Base-by-base conservation (phyloP, 37 sponge, comb jelly and placozoan species). In the Haliclona indistincta region DNA sequence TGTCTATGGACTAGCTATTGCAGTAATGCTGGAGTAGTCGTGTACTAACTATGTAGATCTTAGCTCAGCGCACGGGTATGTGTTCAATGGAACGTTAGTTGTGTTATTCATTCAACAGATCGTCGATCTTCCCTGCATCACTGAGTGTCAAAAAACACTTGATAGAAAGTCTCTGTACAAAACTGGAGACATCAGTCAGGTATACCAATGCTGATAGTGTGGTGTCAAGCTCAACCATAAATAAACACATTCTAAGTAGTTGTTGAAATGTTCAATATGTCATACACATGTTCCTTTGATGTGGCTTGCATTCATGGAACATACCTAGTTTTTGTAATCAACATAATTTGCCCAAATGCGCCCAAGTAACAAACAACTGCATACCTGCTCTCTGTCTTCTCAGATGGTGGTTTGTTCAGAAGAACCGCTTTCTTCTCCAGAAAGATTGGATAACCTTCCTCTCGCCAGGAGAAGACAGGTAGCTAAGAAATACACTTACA, bases 91-190 rank as follows among this genome's bases (percentile, higher is more conserved):
- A n/a, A n/a, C n/a, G n/a, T n/a, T n/a, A n/a, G n/a, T 19, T n/a
- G n/a, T n/a, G n/a, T n/a, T n/a, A n/a, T n/a, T n/a, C n/a, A n/a
- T n/a, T n/a, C n/a, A n/a, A 23, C 40, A 91, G 92, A 58, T 95
- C 25, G 84, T 97, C 23, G 95, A 95, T 54, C 78, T 97, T 47
- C 95, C 99, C 2, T 84, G 88, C 43, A 84, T 95, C 45, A 62
- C 89, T 32, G 99, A 97, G 76, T 77, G 89, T 64, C 84, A 90
- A 39, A 97, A 97, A 80, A 97, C 99, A 6, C 43, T 97, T 44
- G 99, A 97, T 75, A 92, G 78, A 38, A 95, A 89, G 80, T 86
- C 88, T 5, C 54, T 97, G 7, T 95, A 94, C 86, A 97, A 97
- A 62, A 83, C 95, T 20, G 99, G 95, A 3, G 93, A 97, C 74